Base-by-base conservation (phyloP, 2,888 invertebrate species). In the Callyntrura guangdongensis region DNA sequence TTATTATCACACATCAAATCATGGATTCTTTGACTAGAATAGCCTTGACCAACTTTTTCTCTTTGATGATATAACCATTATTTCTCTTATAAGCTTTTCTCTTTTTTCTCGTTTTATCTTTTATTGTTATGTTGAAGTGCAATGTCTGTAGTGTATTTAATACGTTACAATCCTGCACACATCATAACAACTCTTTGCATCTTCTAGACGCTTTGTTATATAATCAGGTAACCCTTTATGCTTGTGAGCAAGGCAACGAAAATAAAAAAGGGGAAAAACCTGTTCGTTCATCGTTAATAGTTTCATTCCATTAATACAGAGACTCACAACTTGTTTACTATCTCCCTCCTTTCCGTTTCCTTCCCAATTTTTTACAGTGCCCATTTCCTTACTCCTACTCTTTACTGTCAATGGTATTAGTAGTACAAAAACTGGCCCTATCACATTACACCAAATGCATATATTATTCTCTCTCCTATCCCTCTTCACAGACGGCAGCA, bases 1-100 rank as follows among this genome's bases (percentile, higher is more conserved):
- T 69, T 45, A 69, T 17, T 20, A 47, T 49, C 49, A 74, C 47
- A 47, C 14, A 74, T 72, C 72, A 47, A 47, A 64, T 83, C 22
- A 49, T 67, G 14, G 53, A 53, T 53, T 79, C 67, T 49, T 77
- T 20, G 27, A 79, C 53, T 86, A 25, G 22, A 9, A 64, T 89
- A 89, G 74, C 89, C 89, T 89, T 89, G 89, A 89, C 89, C 89
- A 89, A 89, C 89, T 89, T 89, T 59, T 69, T 69, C 67, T 36
- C 59, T 72, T 49, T 56, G 22, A 53, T 56, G 17, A 77, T 56
- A 77, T 45, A 61, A 84, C 17, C 49, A 25, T 25, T 67, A 17
- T 67, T 47, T 53, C 53, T 47, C 56, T 56, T 59, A 79, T 27
- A 56, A 56, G 47, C 25, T 8, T 49, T 20, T 77, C 53, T 20